Evolutionary conservation across 2,113 vertebrate genomes (phyloP).

Genomic region (Strix aluco): DNA sequence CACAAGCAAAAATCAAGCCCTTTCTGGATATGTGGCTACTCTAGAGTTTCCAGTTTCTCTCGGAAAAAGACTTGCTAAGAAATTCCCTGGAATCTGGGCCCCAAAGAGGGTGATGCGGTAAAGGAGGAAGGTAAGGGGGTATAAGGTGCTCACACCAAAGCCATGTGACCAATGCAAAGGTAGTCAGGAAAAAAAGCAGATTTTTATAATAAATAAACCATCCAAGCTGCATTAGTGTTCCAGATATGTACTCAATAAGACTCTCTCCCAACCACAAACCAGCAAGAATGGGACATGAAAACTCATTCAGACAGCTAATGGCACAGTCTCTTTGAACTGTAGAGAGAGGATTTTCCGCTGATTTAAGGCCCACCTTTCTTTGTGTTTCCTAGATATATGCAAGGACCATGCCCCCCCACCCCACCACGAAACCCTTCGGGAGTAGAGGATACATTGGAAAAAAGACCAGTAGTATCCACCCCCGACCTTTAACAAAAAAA

Average conservation of each 20-base stretch:
- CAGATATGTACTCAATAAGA: conserved; percentile 49
- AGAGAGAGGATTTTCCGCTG: conserved; percentile 62
- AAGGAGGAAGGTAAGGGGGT: conserved; percentile 25
- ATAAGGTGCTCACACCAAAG: conserved; percentile 67
- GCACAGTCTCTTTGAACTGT: conserved; percentile 60
- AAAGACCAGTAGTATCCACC: not conserved
- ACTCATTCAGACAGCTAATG: conserved; percentile 62
- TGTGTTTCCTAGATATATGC: conserved; percentile 37
- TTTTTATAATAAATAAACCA: conserved; percentile 62
- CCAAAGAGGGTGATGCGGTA: not conserved
- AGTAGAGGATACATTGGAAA: not conserved
- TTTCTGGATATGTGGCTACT: not conserved
- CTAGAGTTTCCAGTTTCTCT: conserved; percentile 30
- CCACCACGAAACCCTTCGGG: not conserved
- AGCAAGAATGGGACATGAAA: conserved; percentile 63
- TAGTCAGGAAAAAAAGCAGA: conserved; percentile 67
- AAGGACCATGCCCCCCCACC: not conserved
- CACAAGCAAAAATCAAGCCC: conserved; percentile 3
- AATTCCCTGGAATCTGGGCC: conserved; percentile 55
- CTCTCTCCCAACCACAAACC: conserved; percentile 64
- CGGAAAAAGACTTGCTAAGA: conserved; percentile 21
- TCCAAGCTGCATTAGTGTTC: conserved; percentile 73
- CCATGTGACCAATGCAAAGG: conserved; percentile 69
- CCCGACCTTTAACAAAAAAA: not conserved
- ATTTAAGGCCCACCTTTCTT: conserved; percentile 70